Base-by-base conservation (phyloP, 1,140 invertebrate genomes). In the Heliconius eleuchia region DNA sequence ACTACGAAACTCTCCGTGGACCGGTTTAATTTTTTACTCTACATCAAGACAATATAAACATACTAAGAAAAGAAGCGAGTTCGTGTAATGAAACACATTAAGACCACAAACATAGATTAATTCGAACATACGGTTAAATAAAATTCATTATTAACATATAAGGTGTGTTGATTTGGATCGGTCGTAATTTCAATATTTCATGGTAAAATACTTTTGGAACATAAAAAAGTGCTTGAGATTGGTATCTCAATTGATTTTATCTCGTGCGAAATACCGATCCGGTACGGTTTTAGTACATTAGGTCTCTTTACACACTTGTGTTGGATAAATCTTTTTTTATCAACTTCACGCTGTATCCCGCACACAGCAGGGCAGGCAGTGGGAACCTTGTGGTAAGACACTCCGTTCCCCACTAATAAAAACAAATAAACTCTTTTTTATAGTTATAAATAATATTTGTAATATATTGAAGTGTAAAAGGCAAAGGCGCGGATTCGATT, bases 211-310 rank as follows among this genome's bases (percentile, higher is more conserved):
- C 11, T 30, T 66, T 30, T 66, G 13, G 11, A 23, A 66, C 60
- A 71, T 52, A 79, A 79, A 74, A 39, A 74, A 30, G 50, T 18
- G 27, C 46, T 75, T 73, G n/a, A 70, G 23, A 52, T 74, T 42
- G 42, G 39, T 13, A 75, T 79, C 42, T 70, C 55, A 72, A 55
- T 52, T 52, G 81, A 82, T 82, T n/a, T 73, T 83, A 85, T 85
- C 84, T 73, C 52, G 76, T 78, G 82, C 74, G 78, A 85, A 85
- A 85, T 85, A 77, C 82, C 84, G 76, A 83, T 83, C 70, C 79
- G 52, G 30, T 60, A 57, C 57, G 74, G 73, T 83, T 80, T 79
- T 80, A 82, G 52, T 55, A n/a, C 50, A 30, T 60, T 42, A 78
- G 80, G 60, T 13, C 13, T 30, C 27, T 66, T 66, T 30, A 66